These are phyloP conservation scores for Ailurus styani DNA, from an alignment of 2,113 vertebrate species.

Conservation along the genomic window DNA sequence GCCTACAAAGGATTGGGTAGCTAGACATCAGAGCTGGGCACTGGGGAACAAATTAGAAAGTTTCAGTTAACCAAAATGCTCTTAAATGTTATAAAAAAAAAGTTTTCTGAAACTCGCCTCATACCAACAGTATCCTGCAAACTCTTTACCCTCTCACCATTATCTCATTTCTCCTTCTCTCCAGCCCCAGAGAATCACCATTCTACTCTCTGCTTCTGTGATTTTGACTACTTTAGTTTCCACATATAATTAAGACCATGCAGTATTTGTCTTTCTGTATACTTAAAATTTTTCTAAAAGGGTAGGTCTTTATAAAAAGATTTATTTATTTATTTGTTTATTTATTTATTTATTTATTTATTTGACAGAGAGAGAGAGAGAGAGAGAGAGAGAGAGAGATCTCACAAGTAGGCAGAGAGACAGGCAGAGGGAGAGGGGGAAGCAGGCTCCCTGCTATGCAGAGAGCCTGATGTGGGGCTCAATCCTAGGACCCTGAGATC, in stretches of 20 bases:
- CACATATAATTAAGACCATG: neutral
- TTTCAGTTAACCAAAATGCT: neutral
- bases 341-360: too few species aligned
- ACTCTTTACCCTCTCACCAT: neutral
- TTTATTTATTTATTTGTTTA: too few species aligned
- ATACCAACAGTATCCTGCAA: neutral
- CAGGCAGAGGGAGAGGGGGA: too few species aligned
- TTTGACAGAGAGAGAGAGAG: too few species aligned
- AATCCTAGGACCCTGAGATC: too few species aligned
- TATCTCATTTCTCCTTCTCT: neutral
- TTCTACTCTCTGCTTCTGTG: too few species aligned
- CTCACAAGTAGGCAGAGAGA: too few species aligned
- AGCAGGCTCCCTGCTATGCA: too few species aligned
- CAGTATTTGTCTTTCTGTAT: neutral
- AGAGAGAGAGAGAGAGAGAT: too few species aligned
- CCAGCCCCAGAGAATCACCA: neutral
- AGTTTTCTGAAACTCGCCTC: neutral
- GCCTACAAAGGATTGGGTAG: neutral
- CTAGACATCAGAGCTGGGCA: neutral
- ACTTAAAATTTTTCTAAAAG: neutral
- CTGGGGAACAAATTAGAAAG: neutral
- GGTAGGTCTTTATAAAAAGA: too few species aligned
- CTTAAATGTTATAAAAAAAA: neutral
- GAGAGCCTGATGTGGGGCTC: too few species aligned
- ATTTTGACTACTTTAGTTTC: neutral